Conservation (phyloP, 2,797 vertebrate genomes). For the Hippopotamyrus pictus region DNA sequence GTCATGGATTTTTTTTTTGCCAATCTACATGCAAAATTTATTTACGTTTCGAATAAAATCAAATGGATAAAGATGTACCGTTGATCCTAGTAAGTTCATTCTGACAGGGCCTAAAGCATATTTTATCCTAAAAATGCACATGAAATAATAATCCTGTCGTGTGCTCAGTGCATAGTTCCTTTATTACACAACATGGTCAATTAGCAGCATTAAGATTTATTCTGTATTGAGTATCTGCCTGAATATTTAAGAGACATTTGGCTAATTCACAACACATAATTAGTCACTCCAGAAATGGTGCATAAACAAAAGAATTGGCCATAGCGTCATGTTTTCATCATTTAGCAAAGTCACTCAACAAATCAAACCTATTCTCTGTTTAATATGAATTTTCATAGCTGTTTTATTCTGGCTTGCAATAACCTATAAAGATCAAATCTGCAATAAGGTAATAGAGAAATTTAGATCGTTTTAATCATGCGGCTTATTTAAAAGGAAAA, state of each 20-base stretch:
- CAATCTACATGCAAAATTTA: conserved; percentile 52
- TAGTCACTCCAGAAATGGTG: not conserved
- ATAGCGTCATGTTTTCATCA: not conserved
- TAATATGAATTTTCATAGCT: not conserved
- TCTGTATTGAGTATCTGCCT: not conserved
- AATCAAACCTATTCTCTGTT: not conserved
- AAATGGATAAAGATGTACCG: conserved; percentile 21
- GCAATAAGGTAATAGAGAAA: not conserved
- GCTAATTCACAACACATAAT: not conserved
- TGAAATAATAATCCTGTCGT: not conserved
- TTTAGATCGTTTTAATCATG: not conserved
- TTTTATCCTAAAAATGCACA: not conserved
- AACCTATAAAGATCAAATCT: not conserved
- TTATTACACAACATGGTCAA: not conserved
- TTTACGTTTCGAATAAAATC: conserved; percentile 45
- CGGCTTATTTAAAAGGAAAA: not conserved
- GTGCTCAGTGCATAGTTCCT: not conserved
- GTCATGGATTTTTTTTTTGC: conserved; percentile 54
- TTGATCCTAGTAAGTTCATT: not conserved
- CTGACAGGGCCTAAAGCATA: not conserved
- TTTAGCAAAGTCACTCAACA: not conserved
- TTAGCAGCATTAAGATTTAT: not conserved
- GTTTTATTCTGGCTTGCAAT: not conserved
- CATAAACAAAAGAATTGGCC: not conserved
- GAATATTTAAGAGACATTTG: not conserved